A percentile compares a stretch with the other conserved stretches of the same genome.
These are phyloP conservation scores for Lamprologus speciosus DNA, from an alignment of 2,113 vertebrate species.

Conservation along the genomic window DNA sequence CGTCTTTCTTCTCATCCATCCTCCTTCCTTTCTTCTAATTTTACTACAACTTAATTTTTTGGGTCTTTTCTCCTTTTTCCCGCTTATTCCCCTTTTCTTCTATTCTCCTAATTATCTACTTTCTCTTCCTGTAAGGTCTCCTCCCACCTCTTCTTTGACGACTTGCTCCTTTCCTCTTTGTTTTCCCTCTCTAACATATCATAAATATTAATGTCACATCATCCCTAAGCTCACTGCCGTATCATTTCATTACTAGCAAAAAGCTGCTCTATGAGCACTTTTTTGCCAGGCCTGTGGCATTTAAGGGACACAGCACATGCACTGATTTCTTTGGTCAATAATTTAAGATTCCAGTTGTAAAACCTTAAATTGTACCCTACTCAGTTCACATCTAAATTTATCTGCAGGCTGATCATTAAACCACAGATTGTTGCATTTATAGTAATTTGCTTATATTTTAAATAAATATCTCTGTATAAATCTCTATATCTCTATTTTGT, in stretches of 20 bases:
- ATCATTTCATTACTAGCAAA: neutral
- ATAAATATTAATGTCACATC: neutral
- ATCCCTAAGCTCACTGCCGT: neutral
- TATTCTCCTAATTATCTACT: neutral
- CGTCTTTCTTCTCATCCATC: neutral
- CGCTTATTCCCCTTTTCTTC: neutral
- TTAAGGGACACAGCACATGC: neutral
- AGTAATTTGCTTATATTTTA: neutral
- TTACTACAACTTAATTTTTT: neutral
- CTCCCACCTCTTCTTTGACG: neutral
- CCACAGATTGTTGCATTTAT: neutral
- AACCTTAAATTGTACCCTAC: neutral
- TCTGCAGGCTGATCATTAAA: neutral
- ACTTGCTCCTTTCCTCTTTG: neutral
- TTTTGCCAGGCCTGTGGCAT: neutral
- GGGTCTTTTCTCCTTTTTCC: neutral
- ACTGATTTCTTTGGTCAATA: neutral
- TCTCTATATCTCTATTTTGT: neutral
- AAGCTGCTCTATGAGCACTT: neutral
- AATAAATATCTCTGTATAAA: neutral
- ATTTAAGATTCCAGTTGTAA: neutral
- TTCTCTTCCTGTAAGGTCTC: neutral
- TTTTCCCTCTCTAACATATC: neutral
- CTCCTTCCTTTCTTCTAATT: neutral
- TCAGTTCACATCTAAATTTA: neutral